Evolutionary conservation across 2,113 vertebrate species (phyloP), one percentile per base, ranked within the genome.

Genomic region (Bucco capensis): DNA sequence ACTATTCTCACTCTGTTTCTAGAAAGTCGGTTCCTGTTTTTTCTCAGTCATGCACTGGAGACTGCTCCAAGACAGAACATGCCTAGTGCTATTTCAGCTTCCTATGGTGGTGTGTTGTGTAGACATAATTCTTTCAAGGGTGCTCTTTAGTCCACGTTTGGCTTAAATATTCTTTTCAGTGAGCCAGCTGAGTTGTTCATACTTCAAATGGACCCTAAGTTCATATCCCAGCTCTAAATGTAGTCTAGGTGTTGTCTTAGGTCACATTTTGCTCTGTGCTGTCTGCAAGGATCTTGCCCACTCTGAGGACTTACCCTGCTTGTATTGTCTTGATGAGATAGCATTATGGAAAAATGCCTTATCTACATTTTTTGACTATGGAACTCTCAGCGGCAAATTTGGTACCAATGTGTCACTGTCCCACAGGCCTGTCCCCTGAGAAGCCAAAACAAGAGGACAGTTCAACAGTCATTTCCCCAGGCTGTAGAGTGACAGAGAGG

Each of bases 371-470:
- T 73, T 61, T 1, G 2, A 10, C n/a, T 60, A 70, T 16, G 65
- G 28, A 31, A 58, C 2, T 3, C 6, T 14, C 31, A 35, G 37
- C 47, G 37, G 5, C 38, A 14, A 12, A 6, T n/a, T 81, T 42
- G 12, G 13, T 47, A 37, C 38, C 14, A 23, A 38, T 13, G 6
- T 24, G 9, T 57, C 58, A 38, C 2, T 30, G 27, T 57, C n/a
- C 37, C 8, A 7, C n/a, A 35, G 35, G 14, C 14, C 37, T 16
- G 12, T 40, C 11, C n/a, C 14, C 23, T 58, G 27, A 10, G 14
- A 31, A 15, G 14, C 7, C 22, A 12, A 28, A 42, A 15, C 16
- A 81, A 98, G 40, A 95, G 97, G 95, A 90, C 31, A 69, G 2
- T 53, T 10, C 85, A 9, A 81, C 76, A 18, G 89, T 89, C 5